phyloP scores from a whole-genome alignment of 2,113 vertebrate genomes.

The Ophthalmolycus amberensis region DNA sequence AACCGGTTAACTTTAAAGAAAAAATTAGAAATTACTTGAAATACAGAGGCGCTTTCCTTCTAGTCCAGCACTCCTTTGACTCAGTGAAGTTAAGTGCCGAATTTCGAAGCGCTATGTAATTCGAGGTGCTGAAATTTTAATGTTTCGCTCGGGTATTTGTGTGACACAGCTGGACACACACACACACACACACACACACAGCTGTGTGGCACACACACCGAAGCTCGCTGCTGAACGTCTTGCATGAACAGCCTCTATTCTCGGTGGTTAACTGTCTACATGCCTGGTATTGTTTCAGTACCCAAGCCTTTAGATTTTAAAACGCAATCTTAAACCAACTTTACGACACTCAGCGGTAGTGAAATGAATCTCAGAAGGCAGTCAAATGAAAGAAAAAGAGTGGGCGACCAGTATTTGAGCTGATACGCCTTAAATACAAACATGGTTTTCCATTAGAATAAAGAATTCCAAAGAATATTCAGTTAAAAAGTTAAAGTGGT shows the following conservation, averaged over 20 bases:
- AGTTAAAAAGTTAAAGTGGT: not conserved
- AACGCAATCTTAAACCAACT: constrained; percentile 1
- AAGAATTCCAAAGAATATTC: not conserved
- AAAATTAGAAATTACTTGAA: too few relatives aligned
- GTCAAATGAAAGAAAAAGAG: not conserved
- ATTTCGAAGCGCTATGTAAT: not conserved
- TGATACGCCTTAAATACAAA: not conserved
- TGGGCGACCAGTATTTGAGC: not conserved
- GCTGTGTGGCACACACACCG: not conserved
- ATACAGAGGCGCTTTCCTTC: not conserved
- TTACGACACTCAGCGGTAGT: not conserved
- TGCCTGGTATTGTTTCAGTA: not conserved
- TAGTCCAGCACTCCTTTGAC: not conserved
- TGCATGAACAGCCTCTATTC: not conserved
- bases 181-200: not conserved
- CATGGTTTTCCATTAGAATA: not conserved
- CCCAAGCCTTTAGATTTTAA: not conserved
- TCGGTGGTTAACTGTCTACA: not conserved
- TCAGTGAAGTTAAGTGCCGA: not conserved
- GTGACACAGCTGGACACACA: not conserved
- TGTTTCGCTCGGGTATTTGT: not conserved
- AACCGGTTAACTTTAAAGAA: not conserved
- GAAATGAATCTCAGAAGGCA: constrained; percentile 4
- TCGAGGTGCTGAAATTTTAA: not conserved
- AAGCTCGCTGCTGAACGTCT: not conserved